These are phyloP conservation scores for Coecobrya sp. DNA, from an alignment of 2,888 invertebrate species.

Conservation along the genomic window DNA sequence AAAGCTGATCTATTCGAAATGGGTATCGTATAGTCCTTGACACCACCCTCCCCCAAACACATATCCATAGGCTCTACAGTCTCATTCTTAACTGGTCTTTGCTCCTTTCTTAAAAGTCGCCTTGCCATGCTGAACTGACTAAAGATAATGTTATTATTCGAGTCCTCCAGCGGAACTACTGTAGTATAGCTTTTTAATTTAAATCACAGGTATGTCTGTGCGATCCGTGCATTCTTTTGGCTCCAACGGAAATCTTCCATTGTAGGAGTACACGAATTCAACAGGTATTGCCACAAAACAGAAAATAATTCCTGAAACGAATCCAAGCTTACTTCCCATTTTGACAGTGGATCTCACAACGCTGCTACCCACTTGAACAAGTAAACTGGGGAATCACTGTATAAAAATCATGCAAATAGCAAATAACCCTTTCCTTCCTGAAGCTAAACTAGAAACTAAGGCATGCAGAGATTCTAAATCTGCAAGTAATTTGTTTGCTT, in stretches of 20 bases:
- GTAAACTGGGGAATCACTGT: neutral
- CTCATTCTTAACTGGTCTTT: constrained; percentile 77
- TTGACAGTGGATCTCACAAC: constrained; percentile 46
- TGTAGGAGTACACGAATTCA: neutral
- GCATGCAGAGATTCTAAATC: neutral
- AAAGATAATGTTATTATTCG: constrained; percentile 78
- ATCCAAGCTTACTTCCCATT: constrained; percentile 33
- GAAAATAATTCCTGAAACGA: constrained; percentile 56
- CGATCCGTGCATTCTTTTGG: constrained; percentile 76
- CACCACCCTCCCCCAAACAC: constrained; percentile 82
- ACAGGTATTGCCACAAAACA: constrained; percentile 7
- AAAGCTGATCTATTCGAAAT: constrained; percentile 77
- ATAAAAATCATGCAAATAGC: constrained; percentile 2
- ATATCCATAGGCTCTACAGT: constrained; percentile 79
- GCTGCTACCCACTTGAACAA: constrained; percentile 28
- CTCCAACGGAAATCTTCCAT: constrained; percentile 73
- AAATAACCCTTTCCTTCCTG: constrained; percentile 65
- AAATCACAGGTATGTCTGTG: constrained; percentile 80
- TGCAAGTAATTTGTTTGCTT: constrained; percentile 64
- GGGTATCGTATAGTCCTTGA: constrained; percentile 76
- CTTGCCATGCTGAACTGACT: constrained; percentile 81
- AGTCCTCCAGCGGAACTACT: constrained; percentile 79
- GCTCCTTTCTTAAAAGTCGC: constrained; percentile 74
- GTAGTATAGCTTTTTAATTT: constrained; percentile 81
- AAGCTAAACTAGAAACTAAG: constrained; percentile 70